Evolutionary conservation across 2,888 invertebrate genomes (phyloP).

Genomic region (Drosophila paramelanica): DNA sequence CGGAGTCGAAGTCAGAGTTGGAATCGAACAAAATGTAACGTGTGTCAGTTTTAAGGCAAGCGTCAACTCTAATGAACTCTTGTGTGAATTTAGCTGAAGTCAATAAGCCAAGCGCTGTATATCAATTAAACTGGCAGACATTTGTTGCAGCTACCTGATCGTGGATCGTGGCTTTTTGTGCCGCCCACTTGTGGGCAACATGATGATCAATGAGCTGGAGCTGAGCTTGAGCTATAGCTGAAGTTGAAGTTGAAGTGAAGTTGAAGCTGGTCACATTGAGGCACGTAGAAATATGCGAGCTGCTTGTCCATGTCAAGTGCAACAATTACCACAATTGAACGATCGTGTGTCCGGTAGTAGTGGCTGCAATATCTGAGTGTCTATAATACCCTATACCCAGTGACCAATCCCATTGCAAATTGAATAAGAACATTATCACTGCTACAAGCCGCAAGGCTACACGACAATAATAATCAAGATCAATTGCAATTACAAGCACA

Average conservation of each 20-base stretch:
- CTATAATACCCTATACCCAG: conserved; percentile 32
- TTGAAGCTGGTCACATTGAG: conserved; percentile 66
- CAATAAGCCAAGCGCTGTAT: conserved; percentile 76
- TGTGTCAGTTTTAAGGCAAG: conserved; percentile 81
- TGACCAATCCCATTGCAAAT: conserved; percentile 66
- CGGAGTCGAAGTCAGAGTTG: conserved; percentile 16
- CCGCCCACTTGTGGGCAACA: conserved; percentile 73
- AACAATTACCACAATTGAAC: conserved; percentile 76
- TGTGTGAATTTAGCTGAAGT: conserved; percentile 81
- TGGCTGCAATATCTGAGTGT: conserved; percentile 12
- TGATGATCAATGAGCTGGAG: conserved; percentile 66
- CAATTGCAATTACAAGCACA: conserved; percentile 80
- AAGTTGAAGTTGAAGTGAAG: conserved; percentile 23
- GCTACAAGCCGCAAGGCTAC: conserved; percentile 53
- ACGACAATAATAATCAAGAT: conserved; percentile 77
- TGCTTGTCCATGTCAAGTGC: conserved; percentile 78
- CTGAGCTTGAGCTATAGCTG: conserved; percentile 2
- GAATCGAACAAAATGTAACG: conserved; percentile 74
- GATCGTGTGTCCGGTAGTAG: conserved; percentile 55
- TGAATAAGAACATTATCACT: conserved; percentile 80
- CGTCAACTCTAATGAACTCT: conserved; percentile 82
- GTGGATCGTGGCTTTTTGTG: conserved; percentile 45
- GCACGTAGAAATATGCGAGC: conserved; percentile 75
- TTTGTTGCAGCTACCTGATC: conserved; percentile 44
- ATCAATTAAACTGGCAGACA: conserved; percentile 78